Percentiles rank a stretch among this genome's conserved stretches.
These are phyloP conservation scores for Toxonevra muliebris DNA, from an alignment of 2,888 invertebrate genomes.

Conservation along the genomic window DNA sequence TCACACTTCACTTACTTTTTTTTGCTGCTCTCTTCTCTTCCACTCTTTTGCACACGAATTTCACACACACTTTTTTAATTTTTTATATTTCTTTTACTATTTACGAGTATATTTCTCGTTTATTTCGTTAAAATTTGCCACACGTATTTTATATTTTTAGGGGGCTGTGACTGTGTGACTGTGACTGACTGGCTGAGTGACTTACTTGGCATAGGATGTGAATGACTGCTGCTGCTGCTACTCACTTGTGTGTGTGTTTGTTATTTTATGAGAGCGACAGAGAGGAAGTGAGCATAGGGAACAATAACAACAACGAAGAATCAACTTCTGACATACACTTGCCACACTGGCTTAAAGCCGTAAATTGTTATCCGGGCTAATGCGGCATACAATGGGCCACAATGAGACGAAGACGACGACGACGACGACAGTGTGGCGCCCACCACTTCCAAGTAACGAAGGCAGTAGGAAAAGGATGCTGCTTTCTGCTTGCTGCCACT, in stretches of 20 bases:
- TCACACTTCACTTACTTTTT: slow-evolving; percentile 21
- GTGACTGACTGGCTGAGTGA: not conserved
- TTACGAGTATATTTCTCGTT: not conserved
- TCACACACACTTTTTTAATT: not conserved
- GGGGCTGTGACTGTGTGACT: not conserved
- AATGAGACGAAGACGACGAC: slow-evolving; percentile 4
- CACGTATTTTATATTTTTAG: not conserved
- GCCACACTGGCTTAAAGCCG: slow-evolving; percentile 21
- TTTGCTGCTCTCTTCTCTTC: too few relatives aligned
- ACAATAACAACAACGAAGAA: not conserved
- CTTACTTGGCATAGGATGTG: too few relatives aligned
- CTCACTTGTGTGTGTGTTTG: too few relatives aligned
- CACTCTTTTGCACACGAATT: not conserved
- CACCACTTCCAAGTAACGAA: too few relatives aligned
- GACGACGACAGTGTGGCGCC: not conserved
- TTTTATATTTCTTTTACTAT: not conserved
- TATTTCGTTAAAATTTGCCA: not conserved
- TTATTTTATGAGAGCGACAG: too few relatives aligned
- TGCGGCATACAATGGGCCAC: slow-evolving; percentile 18
- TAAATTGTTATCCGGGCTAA: slow-evolving; percentile 26
- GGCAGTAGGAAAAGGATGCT: too few relatives aligned
- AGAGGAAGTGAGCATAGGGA: too few relatives aligned
- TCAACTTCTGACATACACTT: slow-evolving; percentile 18
- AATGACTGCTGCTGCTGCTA: too few relatives aligned
- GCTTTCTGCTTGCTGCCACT: too few relatives aligned